phyloP scores from a whole-genome alignment of 2,888 invertebrate genomes.

The Caenorhabditis zanzibari region DNA sequence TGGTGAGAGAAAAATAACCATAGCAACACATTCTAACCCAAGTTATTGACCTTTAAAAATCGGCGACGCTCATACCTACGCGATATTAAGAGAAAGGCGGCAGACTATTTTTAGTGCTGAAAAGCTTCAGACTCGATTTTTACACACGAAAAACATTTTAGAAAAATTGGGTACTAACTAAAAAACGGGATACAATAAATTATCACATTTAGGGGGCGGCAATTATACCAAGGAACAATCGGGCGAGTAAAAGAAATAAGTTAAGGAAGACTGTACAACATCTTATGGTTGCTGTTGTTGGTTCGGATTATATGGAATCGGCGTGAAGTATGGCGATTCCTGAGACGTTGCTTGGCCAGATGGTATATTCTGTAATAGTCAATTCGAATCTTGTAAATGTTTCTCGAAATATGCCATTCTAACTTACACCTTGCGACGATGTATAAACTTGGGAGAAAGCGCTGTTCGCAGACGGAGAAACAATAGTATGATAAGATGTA shows the following conservation, averaged over 20 bases:
- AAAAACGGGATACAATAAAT: neutral
- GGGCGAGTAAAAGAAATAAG: slow-evolving; percentile 8
- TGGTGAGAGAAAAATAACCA: slow-evolving; percentile 5
- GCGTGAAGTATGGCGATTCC: slow-evolving; percentile 62
- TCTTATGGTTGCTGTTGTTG: slow-evolving; percentile 31
- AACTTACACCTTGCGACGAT: slow-evolving; percentile 42
- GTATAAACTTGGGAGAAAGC: slow-evolving; percentile 71
- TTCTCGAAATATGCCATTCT: neutral
- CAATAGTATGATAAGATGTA: slow-evolving; percentile 45
- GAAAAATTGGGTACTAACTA: neutral
- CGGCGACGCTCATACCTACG: too few relatives aligned
- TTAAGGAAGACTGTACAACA: neutral
- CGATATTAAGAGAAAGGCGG: too few relatives aligned
- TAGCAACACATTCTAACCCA: slow-evolving; percentile 19
- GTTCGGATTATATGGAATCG: slow-evolving; percentile 55
- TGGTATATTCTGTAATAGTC: slow-evolving; percentile 16
- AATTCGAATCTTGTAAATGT: neutral
- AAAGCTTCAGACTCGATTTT: slow-evolving; percentile 8
- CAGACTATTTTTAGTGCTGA: slow-evolving; percentile 15
- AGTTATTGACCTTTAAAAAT: too few relatives aligned
- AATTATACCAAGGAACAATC: neutral
- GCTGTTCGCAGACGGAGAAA: slow-evolving; percentile 71
- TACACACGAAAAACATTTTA: neutral
- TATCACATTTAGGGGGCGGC: slow-evolving; percentile 28
- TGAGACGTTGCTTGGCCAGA: slow-evolving; percentile 28